Conservation (phyloP, 2,797 vertebrate species). For the Danio albolineatus region DNA sequence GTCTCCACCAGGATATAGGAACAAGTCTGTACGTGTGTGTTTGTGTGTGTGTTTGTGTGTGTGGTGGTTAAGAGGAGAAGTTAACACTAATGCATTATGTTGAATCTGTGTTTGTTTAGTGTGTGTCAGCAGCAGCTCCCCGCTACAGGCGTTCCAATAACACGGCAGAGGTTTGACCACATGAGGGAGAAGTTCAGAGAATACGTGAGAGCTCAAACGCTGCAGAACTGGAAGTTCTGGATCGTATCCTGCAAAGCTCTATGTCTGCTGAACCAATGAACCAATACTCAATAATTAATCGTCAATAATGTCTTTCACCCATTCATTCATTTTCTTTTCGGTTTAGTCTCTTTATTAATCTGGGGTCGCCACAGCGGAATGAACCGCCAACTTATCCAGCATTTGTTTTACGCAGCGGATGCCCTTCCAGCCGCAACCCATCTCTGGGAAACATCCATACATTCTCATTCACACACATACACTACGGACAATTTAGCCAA, state of each 20-base stretch:
- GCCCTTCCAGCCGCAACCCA: too few species aligned
- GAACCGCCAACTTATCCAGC: too few species aligned
- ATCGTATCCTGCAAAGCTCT: slow-evolving; percentile 87
- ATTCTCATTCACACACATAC: too few species aligned
- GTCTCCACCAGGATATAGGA: too few species aligned
- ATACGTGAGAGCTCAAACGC: slow-evolving; percentile 88
- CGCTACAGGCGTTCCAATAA: slow-evolving; percentile 94
- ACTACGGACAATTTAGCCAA: too few species aligned
- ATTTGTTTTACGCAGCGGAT: too few species aligned
- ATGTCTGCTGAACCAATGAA: not conserved
- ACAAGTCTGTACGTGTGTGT: not conserved
- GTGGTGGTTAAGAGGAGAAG: not conserved
- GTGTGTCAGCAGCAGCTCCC: slow-evolving; percentile 95
- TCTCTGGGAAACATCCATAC: too few species aligned
- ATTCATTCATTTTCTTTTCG: too few species aligned
- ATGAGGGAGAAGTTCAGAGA: slow-evolving; percentile 94
- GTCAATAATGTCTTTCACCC: too few species aligned
- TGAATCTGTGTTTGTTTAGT: slow-evolving; percentile 68
- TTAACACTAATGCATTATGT: not conserved
- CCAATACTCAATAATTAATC: too few species aligned
- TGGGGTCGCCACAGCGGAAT: too few species aligned
- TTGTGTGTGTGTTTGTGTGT: not conserved
- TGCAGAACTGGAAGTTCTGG: slow-evolving; percentile 99
- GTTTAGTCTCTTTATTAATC: too few species aligned
- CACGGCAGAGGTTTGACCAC: slow-evolving; percentile 92